Percentiles rank a stretch among this genome's conserved stretches.
phyloP scores from a whole-genome alignment of 2,888 invertebrate species.

The Eucera pruinosa region DNA sequence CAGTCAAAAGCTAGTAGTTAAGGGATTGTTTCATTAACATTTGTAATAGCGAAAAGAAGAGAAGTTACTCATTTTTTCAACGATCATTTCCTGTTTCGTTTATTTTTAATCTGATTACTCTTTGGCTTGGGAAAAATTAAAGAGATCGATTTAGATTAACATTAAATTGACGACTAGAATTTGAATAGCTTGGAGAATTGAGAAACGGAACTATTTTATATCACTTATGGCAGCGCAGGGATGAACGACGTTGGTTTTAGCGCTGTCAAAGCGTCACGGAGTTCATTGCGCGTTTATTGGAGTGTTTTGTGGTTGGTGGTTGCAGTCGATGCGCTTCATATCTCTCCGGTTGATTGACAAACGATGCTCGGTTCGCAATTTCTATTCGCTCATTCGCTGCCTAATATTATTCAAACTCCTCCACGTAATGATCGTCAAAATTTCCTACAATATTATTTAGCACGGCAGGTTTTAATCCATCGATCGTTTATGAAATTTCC shows the following conservation, averaged over 20 bases:
- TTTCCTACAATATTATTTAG: not conserved
- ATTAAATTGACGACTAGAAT: no score
- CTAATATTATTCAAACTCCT: not conserved
- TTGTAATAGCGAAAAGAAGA: no score
- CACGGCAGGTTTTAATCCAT: no score
- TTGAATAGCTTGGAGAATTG: no score
- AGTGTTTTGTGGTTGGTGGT: not conserved
- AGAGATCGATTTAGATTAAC: no score
- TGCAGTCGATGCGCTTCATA: slow-evolving; percentile 17
- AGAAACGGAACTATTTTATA: not conserved
- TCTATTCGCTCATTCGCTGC: not conserved
- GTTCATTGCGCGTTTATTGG: slow-evolving; percentile 34
- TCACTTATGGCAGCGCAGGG: not conserved
- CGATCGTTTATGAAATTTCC: not conserved
- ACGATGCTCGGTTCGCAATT: slow-evolving; percentile 24
- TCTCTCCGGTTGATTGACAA: slow-evolving; percentile 29
- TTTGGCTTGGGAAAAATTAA: no score
- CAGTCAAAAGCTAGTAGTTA: no score
- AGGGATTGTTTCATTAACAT: no score
- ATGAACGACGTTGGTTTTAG: not conserved
- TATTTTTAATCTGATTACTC: no score
- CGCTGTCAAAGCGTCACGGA: slow-evolving; percentile 2
- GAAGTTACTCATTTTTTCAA: no score
- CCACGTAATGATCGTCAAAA: not conserved
- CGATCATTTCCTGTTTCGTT: no score